These are phyloP conservation scores for Narcine bancroftii DNA, from an alignment of 2,113 vertebrate genomes.

Conservation along the genomic window DNA sequence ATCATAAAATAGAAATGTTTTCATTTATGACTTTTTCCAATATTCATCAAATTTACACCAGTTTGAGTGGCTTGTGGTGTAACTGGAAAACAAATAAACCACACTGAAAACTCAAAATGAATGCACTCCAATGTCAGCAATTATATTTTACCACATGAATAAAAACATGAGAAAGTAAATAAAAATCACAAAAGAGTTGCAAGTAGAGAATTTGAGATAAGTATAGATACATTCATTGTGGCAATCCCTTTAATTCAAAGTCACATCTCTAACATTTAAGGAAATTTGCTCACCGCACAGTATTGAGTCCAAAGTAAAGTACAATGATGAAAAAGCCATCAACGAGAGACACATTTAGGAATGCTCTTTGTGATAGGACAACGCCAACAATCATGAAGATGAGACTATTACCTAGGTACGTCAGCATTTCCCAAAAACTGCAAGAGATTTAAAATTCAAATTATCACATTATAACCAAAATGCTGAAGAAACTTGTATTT, in stretches of 20 bases:
- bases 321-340: constrained; percentile 43
- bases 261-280: background rate
- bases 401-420: constrained; percentile 43
- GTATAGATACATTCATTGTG: background rate
- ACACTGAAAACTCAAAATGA: background rate
- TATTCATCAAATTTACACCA: background rate
- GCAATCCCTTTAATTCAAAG: background rate
- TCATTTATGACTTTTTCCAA: background rate
- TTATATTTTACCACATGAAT: background rate
- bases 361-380: constrained; percentile 42
- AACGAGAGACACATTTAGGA: constrained; percentile 38
- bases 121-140: background rate
- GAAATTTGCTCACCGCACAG: constrained; percentile 41
- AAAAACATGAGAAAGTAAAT: background rate
- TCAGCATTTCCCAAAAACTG: constrained; percentile 46
- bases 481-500: background rate
- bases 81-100: background rate
- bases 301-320: constrained; percentile 42
- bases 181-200: background rate
- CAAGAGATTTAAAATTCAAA: constrained; percentile 19
- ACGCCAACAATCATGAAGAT: constrained; percentile 44
- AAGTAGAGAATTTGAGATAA: background rate
- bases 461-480: constrained; percentile 4
- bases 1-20: background rate
- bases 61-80: background rate